Conservation (phyloP, 2,797 vertebrate species). For the Galagoides demidoff region DNA sequence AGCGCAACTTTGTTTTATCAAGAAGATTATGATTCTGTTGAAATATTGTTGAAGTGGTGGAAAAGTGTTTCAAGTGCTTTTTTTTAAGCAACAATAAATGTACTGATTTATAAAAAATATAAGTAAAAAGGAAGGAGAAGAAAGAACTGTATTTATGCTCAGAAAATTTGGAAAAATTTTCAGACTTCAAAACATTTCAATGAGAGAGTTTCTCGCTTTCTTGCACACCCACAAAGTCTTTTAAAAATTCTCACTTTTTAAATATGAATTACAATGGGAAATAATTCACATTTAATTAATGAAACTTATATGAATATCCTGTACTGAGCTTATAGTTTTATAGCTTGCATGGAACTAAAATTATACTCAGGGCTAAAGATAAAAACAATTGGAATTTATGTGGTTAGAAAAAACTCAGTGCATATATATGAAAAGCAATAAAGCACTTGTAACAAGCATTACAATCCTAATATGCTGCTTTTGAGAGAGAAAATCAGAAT, state of each 20-base stretch:
- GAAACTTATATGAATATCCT: background rate
- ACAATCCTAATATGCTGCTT: background rate
- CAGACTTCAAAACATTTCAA: constrained; percentile 25
- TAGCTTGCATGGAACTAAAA: constrained; percentile 27
- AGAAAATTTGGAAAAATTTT: background rate
- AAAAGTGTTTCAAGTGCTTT: constrained; percentile 53
- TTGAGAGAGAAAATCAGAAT: constrained; percentile 23
- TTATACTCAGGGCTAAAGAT: constrained; percentile 1
- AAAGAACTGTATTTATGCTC: background rate
- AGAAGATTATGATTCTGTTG: constrained; percentile 33
- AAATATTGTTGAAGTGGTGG: constrained; percentile 33
- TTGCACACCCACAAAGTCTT: no score
- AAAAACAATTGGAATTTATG: background rate
- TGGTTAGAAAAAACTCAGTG: background rate
- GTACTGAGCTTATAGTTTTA: constrained; percentile 9
- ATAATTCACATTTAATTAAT: constrained; percentile 1
- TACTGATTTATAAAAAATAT: background rate
- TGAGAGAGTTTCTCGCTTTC: background rate
- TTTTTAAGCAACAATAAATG: background rate
- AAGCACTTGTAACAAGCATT: background rate
- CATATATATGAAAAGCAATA: background rate
- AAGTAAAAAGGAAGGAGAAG: constrained; percentile 10
- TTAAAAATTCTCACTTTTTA: constrained; percentile 10
- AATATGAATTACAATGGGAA: constrained; percentile 14
- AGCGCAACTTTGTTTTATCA: constrained; percentile 41